A percentile compares a stretch with the other conserved stretches of the same genome.
These are phyloP conservation scores for Ceratina australensis DNA, from an alignment of 1,140 invertebrate genomes.

Conservation along the genomic window DNA sequence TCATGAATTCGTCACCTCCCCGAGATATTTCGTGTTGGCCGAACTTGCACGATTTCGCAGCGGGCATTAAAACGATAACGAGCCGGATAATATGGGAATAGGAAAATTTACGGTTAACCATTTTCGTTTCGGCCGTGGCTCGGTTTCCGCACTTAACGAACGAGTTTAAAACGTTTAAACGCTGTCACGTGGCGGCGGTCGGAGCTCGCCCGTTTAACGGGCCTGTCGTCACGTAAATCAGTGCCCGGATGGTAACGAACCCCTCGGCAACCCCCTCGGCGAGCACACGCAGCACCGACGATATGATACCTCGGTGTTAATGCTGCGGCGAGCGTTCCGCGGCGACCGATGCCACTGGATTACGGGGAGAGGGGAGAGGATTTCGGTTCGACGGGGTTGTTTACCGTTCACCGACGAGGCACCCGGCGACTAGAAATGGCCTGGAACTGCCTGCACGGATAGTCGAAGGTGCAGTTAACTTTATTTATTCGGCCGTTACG, in stretches of 20 bases:
- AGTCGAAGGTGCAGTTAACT: slow-evolving; percentile 42
- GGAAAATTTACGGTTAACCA: slow-evolving; percentile 56
- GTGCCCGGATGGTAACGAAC: background rate
- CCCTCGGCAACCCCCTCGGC: background rate
- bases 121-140: slow-evolving; percentile 22
- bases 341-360: slow-evolving; percentile 8
- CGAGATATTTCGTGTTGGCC: slow-evolving; percentile 44
- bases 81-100: slow-evolving; percentile 54
- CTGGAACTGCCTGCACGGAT: slow-evolving; percentile 40
- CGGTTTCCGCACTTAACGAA: slow-evolving; percentile 17
- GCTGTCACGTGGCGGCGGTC: slow-evolving; percentile 8
- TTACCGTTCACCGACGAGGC: slow-evolving; percentile 23
- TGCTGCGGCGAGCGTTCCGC: slow-evolving; percentile 24
- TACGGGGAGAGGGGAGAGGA: slow-evolving; percentile 7
- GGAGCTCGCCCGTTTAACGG: background rate
- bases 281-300: background rate
- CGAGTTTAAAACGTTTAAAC: slow-evolving; percentile 40
- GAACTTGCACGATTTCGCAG: slow-evolving; percentile 42
- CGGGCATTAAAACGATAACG: slow-evolving; percentile 65
- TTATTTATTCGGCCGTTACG: slow-evolving; percentile 42
- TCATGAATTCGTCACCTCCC: slow-evolving; percentile 70
- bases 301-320: slow-evolving; percentile 33
- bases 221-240: slow-evolving; percentile 32
- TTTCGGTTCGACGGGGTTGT: slow-evolving; percentile 26
- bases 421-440: slow-evolving; percentile 30